Conservation (phyloP, 92 coral and sea anemone species). For the Metridium senile region DNA sequence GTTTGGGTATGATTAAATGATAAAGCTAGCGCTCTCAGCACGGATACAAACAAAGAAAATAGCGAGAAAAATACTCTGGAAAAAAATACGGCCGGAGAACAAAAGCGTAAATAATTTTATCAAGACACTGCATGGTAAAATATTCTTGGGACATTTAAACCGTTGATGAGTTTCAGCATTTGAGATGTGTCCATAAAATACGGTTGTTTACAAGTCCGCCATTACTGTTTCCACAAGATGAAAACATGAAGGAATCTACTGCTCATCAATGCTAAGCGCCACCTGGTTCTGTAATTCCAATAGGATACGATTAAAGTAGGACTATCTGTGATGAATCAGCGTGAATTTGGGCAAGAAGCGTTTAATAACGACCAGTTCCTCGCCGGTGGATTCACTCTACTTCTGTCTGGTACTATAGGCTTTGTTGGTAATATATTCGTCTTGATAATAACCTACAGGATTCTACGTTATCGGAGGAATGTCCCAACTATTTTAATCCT, state of each 20-base stretch:
- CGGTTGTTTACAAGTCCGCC: background rate
- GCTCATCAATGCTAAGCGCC: background rate
- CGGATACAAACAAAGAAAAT: background rate
- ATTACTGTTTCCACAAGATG: background rate
- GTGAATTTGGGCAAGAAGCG: slow-evolving; percentile 78
- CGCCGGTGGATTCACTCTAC: slow-evolving; percentile 81
- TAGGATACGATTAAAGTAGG: background rate
- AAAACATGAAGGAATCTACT: background rate
- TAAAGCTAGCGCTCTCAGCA: background rate
- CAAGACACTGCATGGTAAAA: too few species aligned
- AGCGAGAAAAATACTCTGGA: too few species aligned
- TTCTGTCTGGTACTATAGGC: slow-evolving; percentile 70
- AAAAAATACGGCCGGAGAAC: too few species aligned
- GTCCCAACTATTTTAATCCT: slow-evolving; percentile 85
- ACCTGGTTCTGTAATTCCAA: background rate
- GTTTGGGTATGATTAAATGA: slow-evolving; percentile 28
- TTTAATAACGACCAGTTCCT: slow-evolving; percentile 82
- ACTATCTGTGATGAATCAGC: slow-evolving; percentile 61
- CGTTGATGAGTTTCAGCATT: background rate
- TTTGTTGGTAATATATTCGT: slow-evolving; percentile 76
- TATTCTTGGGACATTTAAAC: background rate
- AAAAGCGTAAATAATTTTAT: too few species aligned
- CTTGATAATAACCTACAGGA: slow-evolving; percentile 69
- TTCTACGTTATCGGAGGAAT: slow-evolving; percentile 82
- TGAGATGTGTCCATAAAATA: background rate